Evolutionary conservation across 2,888 invertebrate species (phyloP), one percentile per base, ranked within the genome.

Genomic region (Scaptomyza caliginosa): DNA sequence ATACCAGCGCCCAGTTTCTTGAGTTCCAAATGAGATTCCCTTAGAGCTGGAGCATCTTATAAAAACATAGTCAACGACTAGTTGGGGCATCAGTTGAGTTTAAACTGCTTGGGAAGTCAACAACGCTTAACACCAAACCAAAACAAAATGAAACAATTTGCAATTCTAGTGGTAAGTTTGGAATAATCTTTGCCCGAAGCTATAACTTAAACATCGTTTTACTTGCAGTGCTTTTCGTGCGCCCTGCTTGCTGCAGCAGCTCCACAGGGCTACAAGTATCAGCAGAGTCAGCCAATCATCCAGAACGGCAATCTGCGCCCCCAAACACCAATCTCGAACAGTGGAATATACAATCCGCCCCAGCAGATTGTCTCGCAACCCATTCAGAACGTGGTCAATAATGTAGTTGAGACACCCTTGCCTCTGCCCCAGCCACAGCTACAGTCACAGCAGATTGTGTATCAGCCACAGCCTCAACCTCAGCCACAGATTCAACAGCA

Each of bases 191-290:
- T 17, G 11, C 2, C 4, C 16, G 48, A 17, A 36, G 4, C 8
- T 24, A 11, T 8, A 19, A 5, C 32, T 19, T n/a, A 26, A 16
- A 21, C n/a, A 45, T 17, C 11, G 26, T n/a, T 2, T 57, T n/a
- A 23, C 36, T 28, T 64, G 55, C 56, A 89, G 89, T 83, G 68
- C 62, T 49, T 88, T 19, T 75, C 75, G 10, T 52, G 77, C 16
- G 78, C 74, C 21, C 45, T 74, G 13, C 56, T 77, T 1, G 60
- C 49, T 5, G 58, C 72, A 7, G 65, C 78, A 7, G 88, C 86
- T 19, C 76, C 80, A 8, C 74, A 83, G 48, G 89, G 80, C 51
- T 89, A 89, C 65, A 86, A 80, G 48, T 89, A 89, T 54, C 79
- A 76, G 54, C 68, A 55, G 24, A 73, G 68, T 30, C 13, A 21